These are phyloP conservation scores for Sericinus montela DNA, from an alignment of 2,888 invertebrate genomes.

Conservation along the genomic window DNA sequence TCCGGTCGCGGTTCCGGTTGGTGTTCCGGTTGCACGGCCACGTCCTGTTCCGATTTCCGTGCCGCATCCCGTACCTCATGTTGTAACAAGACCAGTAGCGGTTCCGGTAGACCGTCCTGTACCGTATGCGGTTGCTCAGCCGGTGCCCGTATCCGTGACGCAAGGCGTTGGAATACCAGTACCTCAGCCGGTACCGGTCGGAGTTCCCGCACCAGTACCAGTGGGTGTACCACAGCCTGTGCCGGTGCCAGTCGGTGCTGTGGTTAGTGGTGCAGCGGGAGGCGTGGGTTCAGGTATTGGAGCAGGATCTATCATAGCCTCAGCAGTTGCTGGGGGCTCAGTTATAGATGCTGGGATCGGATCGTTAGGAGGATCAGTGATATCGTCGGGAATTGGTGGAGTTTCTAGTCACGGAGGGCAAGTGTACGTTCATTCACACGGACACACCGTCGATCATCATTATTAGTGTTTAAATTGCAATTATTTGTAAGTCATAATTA, in stretches of 20 bases:
- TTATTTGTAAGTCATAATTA: conserved; percentile 16
- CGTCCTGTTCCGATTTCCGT: conserved; percentile 51
- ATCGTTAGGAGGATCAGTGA: neutral
- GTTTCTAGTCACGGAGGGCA: conserved; percentile 16
- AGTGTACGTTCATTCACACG: conserved; percentile 31
- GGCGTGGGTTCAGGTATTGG: conserved; percentile 13
- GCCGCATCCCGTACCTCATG: conserved; percentile 65
- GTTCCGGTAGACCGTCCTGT: conserved; percentile 76
- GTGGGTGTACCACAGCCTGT: conserved; percentile 54
- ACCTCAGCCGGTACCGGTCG: conserved; percentile 72
- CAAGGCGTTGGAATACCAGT: conserved; percentile 76
- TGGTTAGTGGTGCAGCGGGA: conserved; percentile 9
- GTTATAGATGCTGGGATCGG: neutral
- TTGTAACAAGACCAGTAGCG: conserved; percentile 61
- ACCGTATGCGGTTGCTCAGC: conserved; percentile 75
- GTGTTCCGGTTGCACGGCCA: conserved; percentile 67
- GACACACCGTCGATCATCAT: conserved; percentile 35
- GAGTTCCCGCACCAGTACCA: conserved; percentile 58
- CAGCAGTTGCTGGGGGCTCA: conserved; percentile 1
- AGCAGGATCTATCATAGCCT: conserved; percentile 17
- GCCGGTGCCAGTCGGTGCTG: conserved; percentile 40
- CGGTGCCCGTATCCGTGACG: conserved; percentile 70
- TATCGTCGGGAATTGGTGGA: conserved; percentile 8
- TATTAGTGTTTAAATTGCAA: conserved; percentile 22
- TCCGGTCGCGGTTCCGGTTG: conserved; percentile 69